Percentiles rank a stretch among this genome's conserved stretches.
These are phyloP conservation scores for Philonicus albiceps DNA, from an alignment of 2,888 invertebrate species.

Conservation along the genomic window DNA sequence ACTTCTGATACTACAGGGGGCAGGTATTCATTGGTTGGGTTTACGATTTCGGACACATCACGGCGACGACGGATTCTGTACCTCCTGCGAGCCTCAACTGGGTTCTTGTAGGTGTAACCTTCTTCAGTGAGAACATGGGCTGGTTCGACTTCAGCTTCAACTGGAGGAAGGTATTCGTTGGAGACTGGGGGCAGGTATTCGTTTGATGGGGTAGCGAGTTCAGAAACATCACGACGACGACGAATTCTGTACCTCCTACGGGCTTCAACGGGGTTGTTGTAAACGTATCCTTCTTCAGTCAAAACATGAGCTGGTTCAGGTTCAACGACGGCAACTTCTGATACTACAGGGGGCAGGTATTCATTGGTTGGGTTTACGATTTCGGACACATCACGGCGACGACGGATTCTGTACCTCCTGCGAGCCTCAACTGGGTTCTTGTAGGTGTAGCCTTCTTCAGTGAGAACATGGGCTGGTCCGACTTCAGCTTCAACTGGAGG, in stretches of 20 bases:
- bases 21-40: slow-evolving; percentile 12
- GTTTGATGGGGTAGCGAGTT: not conserved
- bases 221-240: slow-evolving; percentile 36
- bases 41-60: not conserved
- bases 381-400: slow-evolving; percentile 25
- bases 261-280: slow-evolving; percentile 8
- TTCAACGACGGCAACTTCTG: no score
- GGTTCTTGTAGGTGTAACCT: slow-evolving; percentile 25
- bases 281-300: not conserved
- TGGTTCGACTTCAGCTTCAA: slow-evolving; percentile 3
- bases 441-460: slow-evolving; percentile 1
- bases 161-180: slow-evolving; percentile 29
- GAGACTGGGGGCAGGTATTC: slow-evolving; percentile 23
- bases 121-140: not conserved
- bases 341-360: slow-evolving; percentile 7
- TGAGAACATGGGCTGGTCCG: not conserved
- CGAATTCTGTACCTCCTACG: slow-evolving; percentile 25
- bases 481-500: not conserved
- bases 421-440: not conserved
- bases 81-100: slow-evolving; percentile 1
- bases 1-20: not conserved
- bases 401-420: slow-evolving; percentile 20
- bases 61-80: slow-evolving; percentile 17
- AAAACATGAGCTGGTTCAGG: slow-evolving; percentile 1
- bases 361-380: not conserved